Evolutionary conservation across 2,797 vertebrate species (phyloP).

Genomic region (Acanthis flammea): DNA sequence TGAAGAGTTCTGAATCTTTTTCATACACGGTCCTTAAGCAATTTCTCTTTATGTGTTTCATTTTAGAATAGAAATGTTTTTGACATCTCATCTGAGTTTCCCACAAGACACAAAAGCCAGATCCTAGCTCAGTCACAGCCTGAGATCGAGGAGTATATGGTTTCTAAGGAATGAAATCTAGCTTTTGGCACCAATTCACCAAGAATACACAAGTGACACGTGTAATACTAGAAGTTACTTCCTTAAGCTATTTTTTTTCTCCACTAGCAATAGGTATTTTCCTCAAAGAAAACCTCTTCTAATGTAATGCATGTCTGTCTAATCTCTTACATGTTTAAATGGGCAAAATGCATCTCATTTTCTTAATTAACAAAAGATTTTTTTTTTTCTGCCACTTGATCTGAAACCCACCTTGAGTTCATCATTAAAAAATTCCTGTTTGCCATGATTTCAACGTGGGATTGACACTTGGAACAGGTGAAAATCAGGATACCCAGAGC

Average conservation of each 20-base stretch:
- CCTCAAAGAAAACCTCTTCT: neutral
- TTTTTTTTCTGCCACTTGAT: neutral
- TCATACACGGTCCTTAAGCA: neutral
- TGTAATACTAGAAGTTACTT: slow-evolving; percentile 59
- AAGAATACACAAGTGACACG: neutral
- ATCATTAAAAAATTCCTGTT: neutral
- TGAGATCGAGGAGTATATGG: neutral
- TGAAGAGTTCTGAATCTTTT: neutral
- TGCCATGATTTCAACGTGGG: neutral
- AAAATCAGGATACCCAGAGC: neutral
- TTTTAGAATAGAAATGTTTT: slow-evolving; percentile 8
- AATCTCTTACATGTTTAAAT: neutral
- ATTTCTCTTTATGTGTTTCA: neutral
- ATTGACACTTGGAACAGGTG: neutral
- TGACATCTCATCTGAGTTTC: neutral
- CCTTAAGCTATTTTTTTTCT: slow-evolving; percentile 12
- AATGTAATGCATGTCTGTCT: neutral
- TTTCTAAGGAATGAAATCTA: slow-evolving; percentile 42
- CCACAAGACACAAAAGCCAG: neutral
- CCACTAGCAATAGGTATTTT: neutral
- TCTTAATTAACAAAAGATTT: neutral
- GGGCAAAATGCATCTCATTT: neutral
- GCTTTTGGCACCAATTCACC: neutral
- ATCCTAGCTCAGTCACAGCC: neutral
- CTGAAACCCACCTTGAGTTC: neutral